These are phyloP conservation scores for Brachyrhaphis roseni DNA, from an alignment of 2,797 vertebrate species.

Conservation along the genomic window DNA sequence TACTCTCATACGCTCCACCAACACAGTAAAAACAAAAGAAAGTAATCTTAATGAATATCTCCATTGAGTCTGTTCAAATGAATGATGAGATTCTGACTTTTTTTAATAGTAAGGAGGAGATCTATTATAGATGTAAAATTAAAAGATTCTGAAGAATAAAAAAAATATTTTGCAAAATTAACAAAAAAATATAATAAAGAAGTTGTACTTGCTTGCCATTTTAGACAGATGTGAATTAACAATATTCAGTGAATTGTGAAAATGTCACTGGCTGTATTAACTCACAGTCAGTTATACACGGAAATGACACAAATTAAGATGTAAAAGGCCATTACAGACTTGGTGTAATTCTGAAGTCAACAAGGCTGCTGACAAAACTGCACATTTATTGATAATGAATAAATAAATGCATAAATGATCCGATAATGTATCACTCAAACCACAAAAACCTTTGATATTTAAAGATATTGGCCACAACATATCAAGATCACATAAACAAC, in stretches of 20 bases:
- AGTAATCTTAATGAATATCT: slow-evolving; percentile 33
- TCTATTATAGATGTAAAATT: background rate
- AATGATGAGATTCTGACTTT: slow-evolving; percentile 8
- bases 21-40: slow-evolving; percentile 19
- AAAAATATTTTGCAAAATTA: background rate
- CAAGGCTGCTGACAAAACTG: background rate
- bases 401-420: background rate
- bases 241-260: slow-evolving; percentile 70
- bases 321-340: slow-evolving; percentile 45
- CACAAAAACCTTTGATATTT: background rate
- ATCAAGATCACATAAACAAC: background rate
- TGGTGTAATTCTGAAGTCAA: slow-evolving; percentile 17
- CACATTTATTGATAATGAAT: background rate
- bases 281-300: slow-evolving; percentile 55
- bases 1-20: slow-evolving; percentile 55
- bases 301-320: slow-evolving; percentile 45
- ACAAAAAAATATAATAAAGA: slow-evolving; percentile 32
- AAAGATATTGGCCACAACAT: background rate
- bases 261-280: slow-evolving; percentile 75
- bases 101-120: background rate
- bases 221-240: slow-evolving; percentile 49
- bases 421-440: background rate
- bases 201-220: slow-evolving; percentile 47
- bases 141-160: background rate
- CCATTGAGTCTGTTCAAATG: slow-evolving; percentile 46